Evolutionary conservation across 1,140 invertebrate species (phyloP), one percentile per base, ranked within the genome.

Genomic region (Papilio dardanus): DNA sequence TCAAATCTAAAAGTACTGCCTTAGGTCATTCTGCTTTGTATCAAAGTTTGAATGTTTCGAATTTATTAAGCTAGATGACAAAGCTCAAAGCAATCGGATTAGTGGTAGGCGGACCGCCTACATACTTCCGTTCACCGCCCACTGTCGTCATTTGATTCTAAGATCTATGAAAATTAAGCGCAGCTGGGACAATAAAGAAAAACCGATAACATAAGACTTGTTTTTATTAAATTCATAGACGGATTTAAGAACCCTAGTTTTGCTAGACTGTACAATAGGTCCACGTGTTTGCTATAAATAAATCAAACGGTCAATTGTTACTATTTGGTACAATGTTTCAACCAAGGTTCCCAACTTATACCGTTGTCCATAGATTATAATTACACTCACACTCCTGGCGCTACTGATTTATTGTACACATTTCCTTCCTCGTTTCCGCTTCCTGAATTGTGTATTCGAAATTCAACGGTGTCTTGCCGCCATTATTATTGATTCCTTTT

Each of bases 361-460:
- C 67, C 67, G 67, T 69, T 69, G 33, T 40, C 21, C 33, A 21
- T 28, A 69, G 31, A 69, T 69, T 69, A 69, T 69, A 69, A 69
- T 69, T 69, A 69, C 67, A 69, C 33, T 69, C 67, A 35, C 67
- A 68, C 66, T 68, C 7, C 31, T 69, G 35, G 21, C 54, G 30
- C 21, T 62, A 62, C 24, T 62, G 54, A 62, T 54, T 68, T 68
- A 35, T 24, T 66, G 21, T 69, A 69, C 21, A 35, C 33, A 35
- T 69, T 69, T 69, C 67, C 67, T 69, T 69, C 67, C 67, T 40
- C 19, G 35, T 35, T 69, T 69, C 67, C 67, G 35, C 19, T 69
- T 69, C 67, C 67, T 69, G 7, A 40, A 69, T 37, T 69, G 30
- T 33, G 2, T 33, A 37, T 37, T 37, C 66, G 16, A 35, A 69